Evolutionary conservation across 92 coral and sea anemone genomes (phyloP).

Genomic region (Bergia puertoricense): DNA sequence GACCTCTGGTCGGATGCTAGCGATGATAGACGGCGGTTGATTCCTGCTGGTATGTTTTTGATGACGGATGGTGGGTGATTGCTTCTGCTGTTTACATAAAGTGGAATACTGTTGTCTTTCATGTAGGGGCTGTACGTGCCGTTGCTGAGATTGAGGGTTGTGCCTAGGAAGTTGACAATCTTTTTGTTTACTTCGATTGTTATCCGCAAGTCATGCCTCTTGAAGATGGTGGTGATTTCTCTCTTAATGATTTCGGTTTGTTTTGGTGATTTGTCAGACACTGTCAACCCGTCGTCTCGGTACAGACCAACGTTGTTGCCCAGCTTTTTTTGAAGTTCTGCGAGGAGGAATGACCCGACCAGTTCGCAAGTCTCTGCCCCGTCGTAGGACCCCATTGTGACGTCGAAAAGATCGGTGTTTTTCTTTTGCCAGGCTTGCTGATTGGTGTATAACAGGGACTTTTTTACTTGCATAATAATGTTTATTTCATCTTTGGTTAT

Average conservation of each 20-base stretch:
- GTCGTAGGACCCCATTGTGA: conserved; percentile 9
- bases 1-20: conserved; percentile 20
- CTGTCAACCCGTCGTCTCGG: conserved; percentile 9
- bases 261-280: conserved; percentile 10
- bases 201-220: conserved; percentile 11
- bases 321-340: conserved; percentile 33
- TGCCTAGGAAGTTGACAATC: no score
- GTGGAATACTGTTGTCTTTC: conserved; percentile 25
- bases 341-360: conserved; percentile 35
- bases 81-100: conserved; percentile 11
- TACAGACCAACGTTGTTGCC: conserved; percentile 38
- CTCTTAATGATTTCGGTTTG: conserved; percentile 22
- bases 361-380: conserved; percentile 28
- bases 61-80: conserved; percentile 19
- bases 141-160: conserved; percentile 27
- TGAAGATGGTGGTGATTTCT: conserved; percentile 6
- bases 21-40: not conserved
- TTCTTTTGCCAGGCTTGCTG: not conserved
- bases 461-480: no score
- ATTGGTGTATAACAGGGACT: no score
- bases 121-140: conserved; percentile 16
- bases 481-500: no score
- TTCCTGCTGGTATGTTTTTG: conserved; percentile 20
- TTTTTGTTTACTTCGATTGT: conserved; percentile 26
- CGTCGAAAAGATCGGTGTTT: conserved; percentile 21